Conservation (phyloP, 2,797 vertebrate genomes). For the Phrynocephalus guinanensis region DNA sequence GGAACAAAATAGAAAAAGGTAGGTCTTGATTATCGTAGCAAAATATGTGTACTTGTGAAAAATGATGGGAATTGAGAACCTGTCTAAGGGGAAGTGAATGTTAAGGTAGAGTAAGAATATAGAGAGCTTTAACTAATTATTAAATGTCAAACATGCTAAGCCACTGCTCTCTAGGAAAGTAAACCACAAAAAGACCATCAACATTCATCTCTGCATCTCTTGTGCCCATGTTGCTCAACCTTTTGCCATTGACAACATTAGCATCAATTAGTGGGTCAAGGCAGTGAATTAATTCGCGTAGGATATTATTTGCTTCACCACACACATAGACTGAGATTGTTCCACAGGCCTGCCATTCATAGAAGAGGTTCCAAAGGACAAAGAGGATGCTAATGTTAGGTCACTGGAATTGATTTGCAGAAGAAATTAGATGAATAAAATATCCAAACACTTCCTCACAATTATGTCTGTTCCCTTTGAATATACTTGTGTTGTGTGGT, state of each 20-base stretch:
- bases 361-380: constrained; percentile 28
- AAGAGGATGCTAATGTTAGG: not conserved
- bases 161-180: not conserved
- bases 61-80: not conserved
- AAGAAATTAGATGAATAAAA: constrained; percentile 32
- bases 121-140: not conserved
- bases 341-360: constrained; percentile 19
- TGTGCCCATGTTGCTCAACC: not conserved
- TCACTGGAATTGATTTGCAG: constrained; percentile 29
- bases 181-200: not conserved
- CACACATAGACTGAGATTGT: constrained; percentile 10
- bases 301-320: constrained; percentile 16
- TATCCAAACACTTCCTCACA: constrained; percentile 21
- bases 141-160: constrained; percentile 2
- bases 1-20: not conserved
- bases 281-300: constrained; percentile 43
- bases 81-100: not conserved
- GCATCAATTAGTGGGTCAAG: constrained; percentile 44
- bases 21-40: not conserved
- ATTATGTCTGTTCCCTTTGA: constrained; percentile 30
- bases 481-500: constrained; percentile 1
- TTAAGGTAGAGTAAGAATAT: not conserved
- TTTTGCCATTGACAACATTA: constrained; percentile 27
- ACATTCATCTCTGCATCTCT: not conserved
- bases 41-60: not conserved